Base-by-base conservation (phyloP, 53 echinoderm and acorn worm species). In the Echinarachnius parma region DNA sequence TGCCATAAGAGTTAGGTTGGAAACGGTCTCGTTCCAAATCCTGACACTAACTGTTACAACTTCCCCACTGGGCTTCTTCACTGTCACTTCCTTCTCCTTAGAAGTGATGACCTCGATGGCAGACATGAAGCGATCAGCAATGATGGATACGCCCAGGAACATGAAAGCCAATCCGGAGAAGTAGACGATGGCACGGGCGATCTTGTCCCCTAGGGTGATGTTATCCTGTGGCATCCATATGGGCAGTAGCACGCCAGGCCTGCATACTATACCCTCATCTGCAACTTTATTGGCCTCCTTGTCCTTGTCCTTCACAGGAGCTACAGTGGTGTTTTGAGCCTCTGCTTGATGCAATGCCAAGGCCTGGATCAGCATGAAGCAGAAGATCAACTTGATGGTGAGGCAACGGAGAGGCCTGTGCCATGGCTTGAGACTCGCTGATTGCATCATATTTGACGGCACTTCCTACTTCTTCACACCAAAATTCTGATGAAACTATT, bases 11-110 rank as follows among this genome's bases (percentile, higher is more conserved):
- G 96, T 95, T 64, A 95, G 64, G 66, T 95, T 95, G 18, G 96
- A 95, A 23, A 95, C 96, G 22, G 96, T 95, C 59, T 95, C 96
- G 47, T 95, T 95, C 96, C 96, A 95, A 60, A 95, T 85, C 23
- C 96, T 66, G 16, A 95, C 96, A 27, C 82, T 95, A 22, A 95
- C 91, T 31, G 82, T 79, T 52, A 95, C 62, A 34, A 87, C 75
- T 21, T 95, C 96, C 4, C 96, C 96, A 65, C 85, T 91, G 28
- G 96, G 91, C 52, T 80, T 81, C 48, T 78, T 87, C 20, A 95
- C 87, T 9, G 79, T 91, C 36, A 95, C 88, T 62, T 84, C 84
- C 49, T 82, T 87, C 62, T 95, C 96, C 62, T 91, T 95, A 5
- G 96, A 95, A 28, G 96, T 95, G 76, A 95, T 95, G 25, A 95